These are phyloP conservation scores for Xestoiulus laeticollis DNA, from an alignment of 2,888 invertebrate species.

Conservation along the genomic window DNA sequence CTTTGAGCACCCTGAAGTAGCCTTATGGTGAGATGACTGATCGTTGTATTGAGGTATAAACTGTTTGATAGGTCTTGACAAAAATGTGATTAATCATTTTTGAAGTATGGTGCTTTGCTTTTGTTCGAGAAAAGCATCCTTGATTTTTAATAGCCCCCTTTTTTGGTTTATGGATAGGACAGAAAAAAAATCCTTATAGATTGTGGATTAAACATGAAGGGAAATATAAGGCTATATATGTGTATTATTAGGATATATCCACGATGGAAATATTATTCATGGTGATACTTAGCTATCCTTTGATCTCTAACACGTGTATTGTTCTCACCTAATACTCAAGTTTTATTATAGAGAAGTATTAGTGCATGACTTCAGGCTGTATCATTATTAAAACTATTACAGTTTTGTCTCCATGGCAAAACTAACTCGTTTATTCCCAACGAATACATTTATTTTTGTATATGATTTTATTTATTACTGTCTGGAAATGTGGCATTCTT, in stretches of 20 bases:
- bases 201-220: slow-evolving; percentile 32
- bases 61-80: slow-evolving; percentile 42
- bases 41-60: slow-evolving; percentile 13
- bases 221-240: background rate
- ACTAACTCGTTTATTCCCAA: too few relatives aligned
- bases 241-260: background rate
- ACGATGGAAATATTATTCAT: slow-evolving; percentile 33
- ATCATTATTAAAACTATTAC: background rate
- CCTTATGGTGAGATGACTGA: slow-evolving; percentile 11
- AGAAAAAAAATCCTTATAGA: slow-evolving; percentile 23
- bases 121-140: slow-evolving; percentile 42
- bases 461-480: background rate
- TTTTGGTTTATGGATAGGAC: background rate
- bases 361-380: background rate
- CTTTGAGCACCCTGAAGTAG: background rate
- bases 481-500: background rate
- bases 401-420: background rate
- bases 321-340: slow-evolving; percentile 7
- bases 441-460: too few relatives aligned
- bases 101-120: slow-evolving; percentile 28
- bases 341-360: background rate
- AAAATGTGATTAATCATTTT: slow-evolving; percentile 45
- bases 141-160: slow-evolving; percentile 42
- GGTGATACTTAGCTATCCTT: background rate
- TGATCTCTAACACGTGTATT: slow-evolving; percentile 11